Evolutionary conservation across 2,797 vertebrate species (phyloP), one percentile per base, ranked within the genome.

Genomic region (Hydrophis major): DNA sequence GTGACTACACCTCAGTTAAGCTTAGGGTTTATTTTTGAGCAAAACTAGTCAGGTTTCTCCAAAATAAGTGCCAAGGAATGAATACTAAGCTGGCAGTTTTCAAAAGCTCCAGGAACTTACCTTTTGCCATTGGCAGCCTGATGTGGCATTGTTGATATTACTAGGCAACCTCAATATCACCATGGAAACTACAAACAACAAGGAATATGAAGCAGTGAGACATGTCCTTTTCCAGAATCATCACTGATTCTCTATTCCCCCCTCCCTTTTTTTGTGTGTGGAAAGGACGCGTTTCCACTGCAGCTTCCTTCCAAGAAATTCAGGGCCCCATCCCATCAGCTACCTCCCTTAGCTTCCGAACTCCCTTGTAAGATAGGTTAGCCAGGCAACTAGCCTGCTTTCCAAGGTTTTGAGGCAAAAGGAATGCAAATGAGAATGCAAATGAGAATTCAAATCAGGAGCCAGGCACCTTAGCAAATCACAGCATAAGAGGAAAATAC

Each of bases 151-250:
- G 66, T 83, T 89, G 83, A 60, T 83, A 83, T 91, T 57, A 28
- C 90, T 32, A 91, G 47, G 87, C 47, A 63, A 32, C 59, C 69
- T 47, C 55, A 91, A 83, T 27, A 59, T 93, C 66, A 61, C 93
- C 87, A 91, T 93, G 69, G 93, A 91, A 93, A 93, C 90, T 20
- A 53, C 10, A 63, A 69, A 83, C 66, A 91, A 88, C 42, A 89
- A 83, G 63, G 11, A n/a, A 27, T 55, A 56, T 14, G n/a, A 56
- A 91, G 47, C 55, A 69, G 50, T 28, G 12, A 90, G 14, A 53
- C 14, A 6, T 1, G 12, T 55, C 59, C 47, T 92, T 42, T 47
- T 28, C 88, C 32, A 11, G 86, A 53, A 60, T 69, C 37, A 16
- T 32, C 53, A 28, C 63, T 14, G 37, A 61, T 56, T 61, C 63